Evolutionary conservation across 2,113 vertebrate genomes (phyloP).

Genomic region (Ovis canadensis): DNA sequence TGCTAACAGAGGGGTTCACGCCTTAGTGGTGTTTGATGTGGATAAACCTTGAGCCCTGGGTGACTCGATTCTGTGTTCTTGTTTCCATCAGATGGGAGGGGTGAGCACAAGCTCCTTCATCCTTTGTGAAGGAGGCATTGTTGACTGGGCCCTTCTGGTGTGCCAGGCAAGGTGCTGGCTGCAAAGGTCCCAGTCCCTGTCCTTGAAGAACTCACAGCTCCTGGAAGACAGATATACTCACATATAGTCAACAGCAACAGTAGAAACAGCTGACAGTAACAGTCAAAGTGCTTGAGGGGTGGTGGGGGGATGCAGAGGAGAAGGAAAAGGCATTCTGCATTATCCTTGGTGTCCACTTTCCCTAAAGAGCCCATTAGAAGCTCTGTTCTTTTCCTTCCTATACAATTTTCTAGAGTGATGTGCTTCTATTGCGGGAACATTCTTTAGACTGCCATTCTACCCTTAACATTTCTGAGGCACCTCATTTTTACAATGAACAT

Average conservation of each 20-base stretch:
- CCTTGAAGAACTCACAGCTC: neutral
- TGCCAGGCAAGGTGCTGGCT: neutral
- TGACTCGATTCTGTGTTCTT: neutral
- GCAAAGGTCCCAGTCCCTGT: neutral
- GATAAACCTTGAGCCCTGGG: neutral
- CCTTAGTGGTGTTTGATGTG: neutral
- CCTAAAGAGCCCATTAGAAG: neutral
- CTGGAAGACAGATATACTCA: neutral
- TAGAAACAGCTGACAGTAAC: neutral
- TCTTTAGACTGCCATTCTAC: neutral
- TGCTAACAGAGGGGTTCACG: neutral
- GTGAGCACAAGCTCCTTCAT: neutral
- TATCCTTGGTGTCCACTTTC: neutral
- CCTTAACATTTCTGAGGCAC: neutral
- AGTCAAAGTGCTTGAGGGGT: neutral
- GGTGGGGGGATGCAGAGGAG: no score
- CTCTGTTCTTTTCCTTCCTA: neutral
- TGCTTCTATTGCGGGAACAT: neutral
- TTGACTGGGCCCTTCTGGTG: neutral
- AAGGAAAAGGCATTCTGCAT: neutral
- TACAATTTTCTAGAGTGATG: neutral
- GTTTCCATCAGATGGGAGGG: neutral
- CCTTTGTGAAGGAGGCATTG: neutral
- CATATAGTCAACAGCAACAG: neutral
- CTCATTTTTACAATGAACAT: neutral